Evolutionary conservation across 2,888 invertebrate genomes (phyloP), one percentile per base, ranked within the genome.

Genomic region (Julus scanicus): DNA sequence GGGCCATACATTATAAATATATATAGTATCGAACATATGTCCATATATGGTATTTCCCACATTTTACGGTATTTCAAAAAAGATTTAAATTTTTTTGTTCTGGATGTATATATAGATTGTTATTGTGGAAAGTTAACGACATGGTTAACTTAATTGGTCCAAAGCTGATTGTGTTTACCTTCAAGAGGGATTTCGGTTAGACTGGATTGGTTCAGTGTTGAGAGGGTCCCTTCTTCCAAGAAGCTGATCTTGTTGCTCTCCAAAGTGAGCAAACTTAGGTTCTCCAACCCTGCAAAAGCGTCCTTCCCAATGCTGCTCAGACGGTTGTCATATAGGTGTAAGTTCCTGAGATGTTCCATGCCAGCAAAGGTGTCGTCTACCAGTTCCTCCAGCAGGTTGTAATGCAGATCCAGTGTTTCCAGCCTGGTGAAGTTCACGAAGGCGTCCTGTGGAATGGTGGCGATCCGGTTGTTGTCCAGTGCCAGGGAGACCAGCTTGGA

Each of bases 301-400:
- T 37, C 17, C 2, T 6, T 17, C 15, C 84, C 84, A 13, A 84
- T 13, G 4, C 37, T 37, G 84, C 13, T 8, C 15, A 84, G 3
- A 13, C 39, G 84, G 44, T 84, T 84, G 84, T 37, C 29, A 1
- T 37, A n/a, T 5, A 84, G 84, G n/a, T 84, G 11, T 13, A 84
- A 17, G 17, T 6, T 37, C 44, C 15, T 29, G 6, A 84, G 84
- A 4, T 6, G 17, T 4, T 5, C 5, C 84, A 37, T 4, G 2
- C 84, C 84, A 9, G 8, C 15, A n/a, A 84, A 84, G 17, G 84
- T 44, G 17, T 84, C 39, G 84, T 84, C 84, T n/a, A 17, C 84
- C 84, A 84, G 37, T 44, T 84, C 44, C 37, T 29, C 15, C n/a
- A 84, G 39, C 3, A 37, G 1, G 44, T 84, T 84, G 17, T 39